These are phyloP conservation scores for Nasalis larvatus DNA, from an alignment of 2,113 vertebrate genomes.

Conservation along the genomic window DNA sequence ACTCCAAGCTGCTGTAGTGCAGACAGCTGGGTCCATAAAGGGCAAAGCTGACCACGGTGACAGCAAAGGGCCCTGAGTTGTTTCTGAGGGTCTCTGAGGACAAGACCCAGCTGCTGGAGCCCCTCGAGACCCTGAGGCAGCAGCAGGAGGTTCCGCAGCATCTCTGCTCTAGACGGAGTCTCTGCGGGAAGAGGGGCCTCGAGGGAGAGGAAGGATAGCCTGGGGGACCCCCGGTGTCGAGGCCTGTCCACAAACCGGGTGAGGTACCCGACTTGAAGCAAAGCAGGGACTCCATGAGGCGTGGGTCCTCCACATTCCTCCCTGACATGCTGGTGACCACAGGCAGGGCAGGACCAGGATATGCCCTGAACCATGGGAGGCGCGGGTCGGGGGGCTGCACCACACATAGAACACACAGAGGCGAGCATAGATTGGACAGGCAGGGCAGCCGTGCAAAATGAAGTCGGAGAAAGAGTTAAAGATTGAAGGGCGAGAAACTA, in stretches of 20 bases:
- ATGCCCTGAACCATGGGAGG: not conserved
- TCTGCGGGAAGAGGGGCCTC: fast-evolving
- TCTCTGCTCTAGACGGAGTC: fast-evolving
- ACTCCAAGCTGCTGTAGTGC: not conserved
- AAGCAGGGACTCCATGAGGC: fast-evolving
- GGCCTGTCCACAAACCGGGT: no score
- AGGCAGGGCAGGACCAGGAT: not conserved
- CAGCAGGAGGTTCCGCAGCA: fast-evolving
- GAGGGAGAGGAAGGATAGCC: not conserved
- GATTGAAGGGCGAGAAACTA: not conserved
- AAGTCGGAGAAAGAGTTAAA: not conserved
- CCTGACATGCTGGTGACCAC: fast-evolving
- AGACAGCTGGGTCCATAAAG: not conserved
- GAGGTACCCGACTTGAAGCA: not conserved
- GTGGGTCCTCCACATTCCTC: not conserved
- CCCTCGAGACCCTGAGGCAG: not conserved
- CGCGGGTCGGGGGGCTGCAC: not conserved
- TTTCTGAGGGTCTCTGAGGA: not conserved
- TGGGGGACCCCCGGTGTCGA: fast-evolving
- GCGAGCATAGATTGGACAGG: not conserved
- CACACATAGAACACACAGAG: not conserved
- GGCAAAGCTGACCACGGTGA: not conserved
- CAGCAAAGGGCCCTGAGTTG: not conserved
- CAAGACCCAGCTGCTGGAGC: fast-evolving
- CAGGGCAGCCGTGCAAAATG: not conserved